Conservation (phyloP, 2,113 vertebrate species). For the Arizona elegans region DNA sequence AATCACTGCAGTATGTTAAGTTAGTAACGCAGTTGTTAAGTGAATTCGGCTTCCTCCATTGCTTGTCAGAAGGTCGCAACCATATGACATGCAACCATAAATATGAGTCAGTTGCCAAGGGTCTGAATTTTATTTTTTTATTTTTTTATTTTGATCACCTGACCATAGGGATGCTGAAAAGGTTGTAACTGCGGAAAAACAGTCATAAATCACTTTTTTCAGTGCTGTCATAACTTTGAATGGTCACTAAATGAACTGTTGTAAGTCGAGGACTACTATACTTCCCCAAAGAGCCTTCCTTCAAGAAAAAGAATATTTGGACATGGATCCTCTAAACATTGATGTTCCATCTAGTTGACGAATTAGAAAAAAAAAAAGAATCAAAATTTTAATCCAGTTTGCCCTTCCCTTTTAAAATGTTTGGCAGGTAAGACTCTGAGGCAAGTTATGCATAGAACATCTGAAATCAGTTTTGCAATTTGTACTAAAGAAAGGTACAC, state of each 20-base stretch:
- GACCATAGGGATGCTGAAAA: too few species aligned
- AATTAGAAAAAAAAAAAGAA: neutral
- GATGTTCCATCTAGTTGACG: neutral
- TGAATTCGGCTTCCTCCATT: neutral
- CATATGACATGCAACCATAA: neutral
- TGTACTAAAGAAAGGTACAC: conserved; percentile 27
- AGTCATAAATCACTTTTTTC: too few species aligned
- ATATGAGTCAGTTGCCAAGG: neutral
- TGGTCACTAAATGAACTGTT: too few species aligned
- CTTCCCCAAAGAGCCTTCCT: neutral
- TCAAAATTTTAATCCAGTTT: neutral
- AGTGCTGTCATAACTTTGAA: too few species aligned
- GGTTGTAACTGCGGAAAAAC: too few species aligned
- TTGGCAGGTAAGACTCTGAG: neutral
- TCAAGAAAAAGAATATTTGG: neutral
- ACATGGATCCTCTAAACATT: neutral
- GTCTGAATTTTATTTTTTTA: neutral
- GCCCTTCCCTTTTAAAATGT: neutral
- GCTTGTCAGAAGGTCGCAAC: neutral
- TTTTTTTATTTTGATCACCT: too few species aligned
- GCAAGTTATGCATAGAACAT: neutral
- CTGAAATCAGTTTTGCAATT: conserved; percentile 30
- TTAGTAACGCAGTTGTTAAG: neutral
- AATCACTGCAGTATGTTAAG: neutral
- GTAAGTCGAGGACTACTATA: too few species aligned